Evolutionary conservation across 2,888 invertebrate species (phyloP), one percentile per base, ranked within the genome.

Genomic region (Rhingia rostrata): DNA sequence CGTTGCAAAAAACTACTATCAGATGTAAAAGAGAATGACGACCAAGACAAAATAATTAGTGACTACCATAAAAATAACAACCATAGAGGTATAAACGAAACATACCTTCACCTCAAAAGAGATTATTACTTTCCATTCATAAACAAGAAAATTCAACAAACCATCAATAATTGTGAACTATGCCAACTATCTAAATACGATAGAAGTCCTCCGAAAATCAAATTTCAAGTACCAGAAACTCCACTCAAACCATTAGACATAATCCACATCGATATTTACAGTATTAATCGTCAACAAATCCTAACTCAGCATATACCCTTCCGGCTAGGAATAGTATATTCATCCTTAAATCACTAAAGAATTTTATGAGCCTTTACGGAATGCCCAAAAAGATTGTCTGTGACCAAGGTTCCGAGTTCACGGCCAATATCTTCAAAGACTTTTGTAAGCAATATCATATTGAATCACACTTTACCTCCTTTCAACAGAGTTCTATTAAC

Each of bases 331-430:
- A 64, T 9, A 74, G 74, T 30, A 39, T 74, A 43, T n/a, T 9
- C 9, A 14, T 74, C 7, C 14, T 75, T 0, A 77, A 73, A 67
- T 37, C 49, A 7, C 10, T 82, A 4, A 66, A 77, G 30, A 51
- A 66, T 4, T 82, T 22, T 14, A 72, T 83, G 2, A 77, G 60
- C 61, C 64, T 66, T 9, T 53, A 77, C 39, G 82, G 82, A 41
- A 77, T 58, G 0, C 77, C 77, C 0, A 35, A 14, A n/a, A n/a
- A n/a, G n/a, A n/a, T n/a, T n/a, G n/a, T n/a, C n/a, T n/a, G n/a
- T n/a, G n/a, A n/a, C n/a, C n/a, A n/a, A n/a, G n/a, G n/a, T n/a
- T n/a, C n/a, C n/a, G n/a, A n/a, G n/a, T n/a, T n/a, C n/a, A n/a
- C n/a, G n/a, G n/a, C n/a, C n/a, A n/a, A n/a, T n/a, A n/a, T n/a